A percentile compares a stretch with the other conserved stretches of the same genome.
These are phyloP conservation scores for Phataginus tetradactyla DNA, from an alignment of 2,797 vertebrate genomes.

Conservation along the genomic window DNA sequence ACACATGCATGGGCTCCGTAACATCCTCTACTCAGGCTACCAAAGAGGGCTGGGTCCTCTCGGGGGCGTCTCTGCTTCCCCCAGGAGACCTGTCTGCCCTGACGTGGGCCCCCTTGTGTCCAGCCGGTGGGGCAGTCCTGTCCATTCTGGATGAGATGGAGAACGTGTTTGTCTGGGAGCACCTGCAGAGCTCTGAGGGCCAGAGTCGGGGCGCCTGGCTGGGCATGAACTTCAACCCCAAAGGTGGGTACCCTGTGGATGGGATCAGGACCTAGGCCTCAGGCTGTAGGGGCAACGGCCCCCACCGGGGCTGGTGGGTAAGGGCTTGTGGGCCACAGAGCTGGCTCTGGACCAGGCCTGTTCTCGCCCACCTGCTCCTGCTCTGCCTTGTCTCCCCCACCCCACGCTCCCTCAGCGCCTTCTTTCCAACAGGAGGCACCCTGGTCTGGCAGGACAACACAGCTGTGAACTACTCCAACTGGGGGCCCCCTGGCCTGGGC, in stretches of 20 bases:
- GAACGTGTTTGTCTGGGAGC: slow-evolving; percentile 96
- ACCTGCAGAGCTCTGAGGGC: slow-evolving; percentile 93
- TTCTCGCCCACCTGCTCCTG: not conserved
- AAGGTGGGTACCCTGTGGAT: slow-evolving; percentile 82
- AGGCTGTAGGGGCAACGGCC: not conserved
- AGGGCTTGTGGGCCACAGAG: too few species aligned
- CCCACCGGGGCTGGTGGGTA: not conserved
- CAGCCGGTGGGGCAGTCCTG: slow-evolving; percentile 93
- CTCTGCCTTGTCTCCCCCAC: too few species aligned
- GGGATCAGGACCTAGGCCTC: not conserved
- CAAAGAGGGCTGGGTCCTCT: not conserved
- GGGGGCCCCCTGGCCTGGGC: slow-evolving; percentile 92
- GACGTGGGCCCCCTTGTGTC: not conserved
- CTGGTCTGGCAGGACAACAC: slow-evolving; percentile 94
- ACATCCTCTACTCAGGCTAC: not conserved
- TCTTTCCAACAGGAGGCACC: slow-evolving; percentile 87
- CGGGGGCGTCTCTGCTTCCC: not conserved
- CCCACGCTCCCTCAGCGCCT: not conserved
- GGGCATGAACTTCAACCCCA: slow-evolving; percentile 94
- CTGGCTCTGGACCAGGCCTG: not conserved
- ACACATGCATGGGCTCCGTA: not conserved
- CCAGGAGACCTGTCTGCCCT: not conserved
- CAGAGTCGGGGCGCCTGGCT: slow-evolving; percentile 95
- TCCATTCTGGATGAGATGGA: slow-evolving; percentile 96
- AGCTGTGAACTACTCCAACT: slow-evolving; percentile 94